Evolutionary conservation across 2,888 invertebrate genomes (phyloP).

Genomic region (Calliopum simillimum): DNA sequence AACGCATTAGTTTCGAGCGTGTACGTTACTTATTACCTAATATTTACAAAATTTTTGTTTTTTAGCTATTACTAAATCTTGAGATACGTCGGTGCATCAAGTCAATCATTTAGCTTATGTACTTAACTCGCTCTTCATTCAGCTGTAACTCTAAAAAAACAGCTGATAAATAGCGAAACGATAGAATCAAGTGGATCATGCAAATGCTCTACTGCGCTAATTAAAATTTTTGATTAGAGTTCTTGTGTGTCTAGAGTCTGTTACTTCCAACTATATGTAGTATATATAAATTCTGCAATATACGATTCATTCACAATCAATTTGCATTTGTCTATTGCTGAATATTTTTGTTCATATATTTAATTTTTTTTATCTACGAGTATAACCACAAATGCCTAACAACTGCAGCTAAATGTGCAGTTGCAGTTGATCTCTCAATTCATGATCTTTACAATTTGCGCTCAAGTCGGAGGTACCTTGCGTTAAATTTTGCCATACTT

Average conservation of each 20-base stretch:
- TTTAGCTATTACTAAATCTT: too few relatives aligned
- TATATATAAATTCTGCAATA: neutral
- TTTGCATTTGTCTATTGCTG: constrained; percentile 17
- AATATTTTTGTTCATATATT: constrained; percentile 2
- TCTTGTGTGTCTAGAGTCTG: neutral
- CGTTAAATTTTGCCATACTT: neutral
- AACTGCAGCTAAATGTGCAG: neutral
- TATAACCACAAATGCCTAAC: neutral
- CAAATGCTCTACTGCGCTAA: constrained; percentile 12
- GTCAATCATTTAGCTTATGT: too few relatives aligned
- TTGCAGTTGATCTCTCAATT: neutral
- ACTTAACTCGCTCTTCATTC: too few relatives aligned
- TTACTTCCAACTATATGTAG: too few relatives aligned
- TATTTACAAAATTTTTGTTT: too few relatives aligned
- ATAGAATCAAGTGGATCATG: too few relatives aligned
- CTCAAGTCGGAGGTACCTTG: neutral
- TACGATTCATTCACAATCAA: constrained; percentile 23
- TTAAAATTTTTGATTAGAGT: constrained; percentile 22
- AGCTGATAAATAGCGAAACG: too few relatives aligned
- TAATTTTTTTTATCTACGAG: neutral
- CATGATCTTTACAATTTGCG: too few relatives aligned
- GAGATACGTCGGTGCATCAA: too few relatives aligned
- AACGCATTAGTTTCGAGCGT: too few relatives aligned
- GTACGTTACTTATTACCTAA: too few relatives aligned
- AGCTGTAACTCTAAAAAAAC: too few relatives aligned